These are phyloP conservation scores for Phallusia fumigata DNA, from an alignment of 23 tunicate genomes.

Conservation along the genomic window DNA sequence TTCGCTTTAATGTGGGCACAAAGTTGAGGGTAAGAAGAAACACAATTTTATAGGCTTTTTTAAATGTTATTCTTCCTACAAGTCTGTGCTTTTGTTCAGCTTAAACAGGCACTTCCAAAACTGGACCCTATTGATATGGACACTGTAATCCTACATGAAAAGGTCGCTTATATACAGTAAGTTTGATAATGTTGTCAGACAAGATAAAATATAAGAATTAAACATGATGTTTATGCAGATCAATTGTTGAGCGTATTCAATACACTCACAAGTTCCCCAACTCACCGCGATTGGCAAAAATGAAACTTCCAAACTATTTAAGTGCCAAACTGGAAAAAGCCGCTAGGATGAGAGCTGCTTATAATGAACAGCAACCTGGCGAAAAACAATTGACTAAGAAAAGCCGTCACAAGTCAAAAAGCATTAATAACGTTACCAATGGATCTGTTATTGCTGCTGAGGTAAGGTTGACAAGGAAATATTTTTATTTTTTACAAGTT, in stretches of 20 bases:
- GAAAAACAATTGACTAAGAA: background rate
- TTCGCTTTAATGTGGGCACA: slow-evolving; percentile 81
- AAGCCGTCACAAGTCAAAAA: background rate
- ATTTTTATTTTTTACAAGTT: background rate
- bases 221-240: slow-evolving; percentile 23
- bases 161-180: slow-evolving; percentile 34
- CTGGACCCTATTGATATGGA: slow-evolving; percentile 15
- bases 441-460: background rate
- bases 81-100: background rate
- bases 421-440: background rate
- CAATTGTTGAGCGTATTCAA: slow-evolving; percentile 43
- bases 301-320: slow-evolving; percentile 56
- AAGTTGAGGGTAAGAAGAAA: slow-evolving; percentile 46
- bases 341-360: slow-evolving; percentile 21
- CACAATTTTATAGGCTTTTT: background rate
- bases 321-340: slow-evolving; percentile 35
- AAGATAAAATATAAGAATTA: background rate
- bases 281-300: slow-evolving; percentile 59
- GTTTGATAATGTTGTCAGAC: background rate
- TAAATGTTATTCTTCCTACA: too few relatives aligned
- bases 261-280: slow-evolving; percentile 45
- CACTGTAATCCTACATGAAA: slow-evolving; percentile 18
- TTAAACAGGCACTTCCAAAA: slow-evolving; percentile 20
- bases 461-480: background rate
- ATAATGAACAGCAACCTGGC: slow-evolving; percentile 25